Percentiles rank a stretch among this genome's conserved stretches.
Conservation (phyloP, 2,888 invertebrate genomes). For the Drosophila multiciliata region DNA sequence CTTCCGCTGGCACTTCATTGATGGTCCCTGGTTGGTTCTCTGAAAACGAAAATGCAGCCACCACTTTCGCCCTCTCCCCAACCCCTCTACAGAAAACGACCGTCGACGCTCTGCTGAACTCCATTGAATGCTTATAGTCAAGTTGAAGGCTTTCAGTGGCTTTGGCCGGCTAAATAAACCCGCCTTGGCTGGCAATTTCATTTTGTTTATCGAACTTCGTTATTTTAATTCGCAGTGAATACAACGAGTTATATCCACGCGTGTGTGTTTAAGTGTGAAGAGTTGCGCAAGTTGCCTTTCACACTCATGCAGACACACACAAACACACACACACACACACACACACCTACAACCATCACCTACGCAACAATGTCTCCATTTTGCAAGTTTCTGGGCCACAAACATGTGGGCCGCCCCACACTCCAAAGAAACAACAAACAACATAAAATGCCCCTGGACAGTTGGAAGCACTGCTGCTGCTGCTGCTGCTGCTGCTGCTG, state of each 20-base stretch:
- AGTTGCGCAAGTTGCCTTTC: conserved; percentile 9
- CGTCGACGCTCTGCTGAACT: conserved; percentile 34
- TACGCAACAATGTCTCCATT: conserved; percentile 19
- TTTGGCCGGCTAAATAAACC: conserved; percentile 69
- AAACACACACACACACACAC: not conserved
- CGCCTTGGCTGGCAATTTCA: conserved; percentile 74
- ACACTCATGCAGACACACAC: conserved; percentile 5
- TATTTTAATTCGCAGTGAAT: conserved; percentile 23
- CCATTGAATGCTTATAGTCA: conserved; percentile 60
- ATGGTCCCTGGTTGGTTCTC: conserved; percentile 8
- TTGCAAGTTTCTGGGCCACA: conserved; percentile 40
- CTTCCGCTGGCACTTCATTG: conserved; percentile 1
- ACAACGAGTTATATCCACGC: conserved; percentile 31
- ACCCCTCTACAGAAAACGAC: not conserved
- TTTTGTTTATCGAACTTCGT: conserved; percentile 63
- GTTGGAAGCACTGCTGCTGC: conserved; percentile 6
- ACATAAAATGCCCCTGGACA: conserved; percentile 46
- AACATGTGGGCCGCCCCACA: conserved; percentile 59
- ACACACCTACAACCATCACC: conserved; percentile 22
- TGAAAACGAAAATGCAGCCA: conserved; percentile 53
- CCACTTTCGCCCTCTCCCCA: not conserved
- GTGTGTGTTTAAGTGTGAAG: conserved; percentile 10
- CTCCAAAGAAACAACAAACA: not conserved
- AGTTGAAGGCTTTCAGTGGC: conserved; percentile 67
- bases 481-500: not conserved